Percentiles rank a stretch among this genome's conserved stretches.
phyloP scores from a whole-genome alignment of 2,797 vertebrate genomes.

The Danio aesculapii region DNA sequence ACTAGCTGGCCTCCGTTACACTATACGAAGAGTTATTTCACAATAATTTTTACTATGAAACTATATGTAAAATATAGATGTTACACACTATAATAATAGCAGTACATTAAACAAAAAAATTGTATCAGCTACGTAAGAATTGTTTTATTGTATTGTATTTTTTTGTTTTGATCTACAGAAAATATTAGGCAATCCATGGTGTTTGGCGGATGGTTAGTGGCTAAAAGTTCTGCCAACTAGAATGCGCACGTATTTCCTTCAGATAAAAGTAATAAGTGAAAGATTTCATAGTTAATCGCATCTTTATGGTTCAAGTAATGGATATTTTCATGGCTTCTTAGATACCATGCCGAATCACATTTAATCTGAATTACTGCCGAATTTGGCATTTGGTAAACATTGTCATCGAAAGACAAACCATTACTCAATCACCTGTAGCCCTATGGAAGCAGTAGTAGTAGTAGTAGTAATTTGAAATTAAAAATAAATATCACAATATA shows the following conservation, averaged over 20 bases:
- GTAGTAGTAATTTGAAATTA: neutral
- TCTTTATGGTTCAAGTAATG: conserved; percentile 13
- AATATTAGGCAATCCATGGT: neutral
- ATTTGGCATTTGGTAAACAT: neutral
- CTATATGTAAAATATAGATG: too few species aligned
- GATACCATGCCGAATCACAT: conserved; percentile 1
- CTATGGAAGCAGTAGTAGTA: conserved; percentile 7
- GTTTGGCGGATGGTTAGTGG: neutral
- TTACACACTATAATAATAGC: too few species aligned
- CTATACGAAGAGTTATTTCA: too few species aligned
- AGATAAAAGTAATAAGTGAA: conserved; percentile 17
- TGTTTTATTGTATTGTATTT: too few species aligned
- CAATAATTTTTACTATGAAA: too few species aligned
- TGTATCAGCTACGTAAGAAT: too few species aligned
- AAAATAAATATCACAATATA: too few species aligned
- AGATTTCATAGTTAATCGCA: conserved; percentile 12
- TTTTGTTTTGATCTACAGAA: too few species aligned
- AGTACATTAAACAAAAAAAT: too few species aligned
- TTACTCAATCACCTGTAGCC: neutral
- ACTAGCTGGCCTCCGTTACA: too few species aligned
- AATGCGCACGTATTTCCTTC: conserved; percentile 1
- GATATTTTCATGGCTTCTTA: neutral
- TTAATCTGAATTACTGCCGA: neutral
- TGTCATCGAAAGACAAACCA: neutral
- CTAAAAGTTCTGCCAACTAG: neutral